Evolutionary conservation across 2,113 vertebrate species (phyloP).

Genomic region (Megalops atlanticus): DNA sequence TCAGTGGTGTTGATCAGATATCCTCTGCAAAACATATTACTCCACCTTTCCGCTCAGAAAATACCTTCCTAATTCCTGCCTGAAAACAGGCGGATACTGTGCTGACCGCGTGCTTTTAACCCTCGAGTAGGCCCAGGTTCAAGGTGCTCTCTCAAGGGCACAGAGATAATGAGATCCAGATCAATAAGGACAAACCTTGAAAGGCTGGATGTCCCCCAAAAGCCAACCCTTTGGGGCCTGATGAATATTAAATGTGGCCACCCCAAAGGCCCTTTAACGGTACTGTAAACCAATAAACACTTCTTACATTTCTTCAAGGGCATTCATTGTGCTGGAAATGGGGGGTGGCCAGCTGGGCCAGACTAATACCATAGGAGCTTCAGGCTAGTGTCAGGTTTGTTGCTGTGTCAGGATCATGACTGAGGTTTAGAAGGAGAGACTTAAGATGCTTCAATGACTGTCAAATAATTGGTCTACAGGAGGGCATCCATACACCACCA

Average conservation of each 20-base stretch:
- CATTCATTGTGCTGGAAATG: background rate
- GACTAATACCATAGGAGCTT: background rate
- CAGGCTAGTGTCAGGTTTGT: background rate
- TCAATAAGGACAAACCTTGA: background rate
- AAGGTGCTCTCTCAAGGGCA: slow-evolving; percentile 14
- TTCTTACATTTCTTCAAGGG: background rate
- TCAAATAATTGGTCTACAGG: background rate
- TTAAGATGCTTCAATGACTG: background rate
- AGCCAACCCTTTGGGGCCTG: background rate
- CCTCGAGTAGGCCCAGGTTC: background rate
- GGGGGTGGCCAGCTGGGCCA: background rate
- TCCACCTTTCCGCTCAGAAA: background rate
- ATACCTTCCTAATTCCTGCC: background rate
- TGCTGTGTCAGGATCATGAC: background rate
- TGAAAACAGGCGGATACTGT: too few relatives aligned
- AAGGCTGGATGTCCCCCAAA: slow-evolving; percentile 5
- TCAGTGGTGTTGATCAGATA: background rate
- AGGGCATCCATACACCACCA: background rate
- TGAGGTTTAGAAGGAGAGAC: too few relatives aligned
- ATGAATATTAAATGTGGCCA: slow-evolving; percentile 1
- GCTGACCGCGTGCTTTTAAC: background rate
- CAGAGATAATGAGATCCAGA: background rate
- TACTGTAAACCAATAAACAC: slow-evolving; percentile 4
- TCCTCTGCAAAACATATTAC: background rate
- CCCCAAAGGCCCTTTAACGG: background rate